phyloP scores from a whole-genome alignment of 2,113 vertebrate genomes.

The Chamaea fasciata region DNA sequence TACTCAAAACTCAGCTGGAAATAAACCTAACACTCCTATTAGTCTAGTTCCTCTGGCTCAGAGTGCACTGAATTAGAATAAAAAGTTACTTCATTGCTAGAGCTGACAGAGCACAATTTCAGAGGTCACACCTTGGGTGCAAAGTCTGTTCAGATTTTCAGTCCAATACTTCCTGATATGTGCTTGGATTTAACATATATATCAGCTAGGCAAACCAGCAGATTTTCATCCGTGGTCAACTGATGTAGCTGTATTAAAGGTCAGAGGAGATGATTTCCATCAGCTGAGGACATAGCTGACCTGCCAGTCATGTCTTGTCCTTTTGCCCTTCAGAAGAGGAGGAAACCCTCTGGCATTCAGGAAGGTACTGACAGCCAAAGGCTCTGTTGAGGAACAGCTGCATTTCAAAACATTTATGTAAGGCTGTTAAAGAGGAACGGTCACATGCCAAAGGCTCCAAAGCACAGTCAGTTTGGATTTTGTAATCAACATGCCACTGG shows the following conservation, averaged over 20 bases:
- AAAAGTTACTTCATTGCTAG: not conserved
- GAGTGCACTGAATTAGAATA: not conserved
- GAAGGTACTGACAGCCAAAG: not conserved
- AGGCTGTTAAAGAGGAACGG: not conserved
- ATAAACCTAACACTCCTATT: not conserved
- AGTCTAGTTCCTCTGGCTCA: not conserved
- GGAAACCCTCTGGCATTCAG: not conserved
- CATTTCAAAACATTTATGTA: not conserved
- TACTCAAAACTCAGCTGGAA: not conserved
- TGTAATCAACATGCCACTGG: not conserved
- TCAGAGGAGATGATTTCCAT: not conserved
- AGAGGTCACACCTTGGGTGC: not conserved
- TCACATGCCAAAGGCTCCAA: not conserved
- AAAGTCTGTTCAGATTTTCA: not conserved
- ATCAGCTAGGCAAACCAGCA: not conserved
- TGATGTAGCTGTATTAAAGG: not conserved
- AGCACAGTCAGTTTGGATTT: slow-evolving; percentile 4
- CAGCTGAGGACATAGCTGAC: not conserved
- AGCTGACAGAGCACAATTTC: not conserved
- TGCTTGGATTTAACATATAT: not conserved
- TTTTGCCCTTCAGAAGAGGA: not conserved
- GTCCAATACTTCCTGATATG: not conserved
- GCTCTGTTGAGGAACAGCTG: not conserved
- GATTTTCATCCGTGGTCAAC: not conserved
- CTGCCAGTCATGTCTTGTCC: not conserved